A percentile compares a stretch with the other conserved stretches of the same genome.
Conservation (phyloP, 2,888 invertebrate species). For the Agriotes lineatus region DNA sequence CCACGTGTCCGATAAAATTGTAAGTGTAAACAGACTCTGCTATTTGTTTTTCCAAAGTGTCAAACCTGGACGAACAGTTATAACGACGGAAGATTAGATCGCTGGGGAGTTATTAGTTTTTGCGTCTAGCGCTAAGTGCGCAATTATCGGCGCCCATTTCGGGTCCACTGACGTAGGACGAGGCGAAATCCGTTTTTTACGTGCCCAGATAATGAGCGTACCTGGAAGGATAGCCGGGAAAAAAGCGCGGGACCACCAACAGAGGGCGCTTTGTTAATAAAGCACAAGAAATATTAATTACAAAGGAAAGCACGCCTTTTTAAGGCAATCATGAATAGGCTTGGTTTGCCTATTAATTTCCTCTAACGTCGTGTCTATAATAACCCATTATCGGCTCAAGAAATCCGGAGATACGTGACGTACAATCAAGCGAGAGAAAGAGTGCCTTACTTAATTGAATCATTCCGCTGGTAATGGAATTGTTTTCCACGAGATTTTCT, state of each 20-base stretch:
- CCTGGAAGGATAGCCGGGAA: conserved; percentile 11
- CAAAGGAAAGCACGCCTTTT: conserved; percentile 31
- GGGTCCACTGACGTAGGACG: too few relatives aligned
- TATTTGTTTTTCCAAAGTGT: conserved; percentile 32
- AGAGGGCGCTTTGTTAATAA: conserved; percentile 31
- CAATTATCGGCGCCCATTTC: too few relatives aligned
- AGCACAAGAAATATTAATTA: conserved; percentile 38
- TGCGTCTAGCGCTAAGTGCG: too few relatives aligned
- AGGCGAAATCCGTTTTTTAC: not conserved
- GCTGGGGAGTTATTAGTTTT: conserved; percentile 26
- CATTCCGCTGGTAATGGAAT: not conserved
- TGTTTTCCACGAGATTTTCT: not conserved
- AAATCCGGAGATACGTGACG: conserved; percentile 8
- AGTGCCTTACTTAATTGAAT: conserved; percentile 9
- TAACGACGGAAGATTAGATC: conserved; percentile 29
- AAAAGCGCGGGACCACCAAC: conserved; percentile 32
- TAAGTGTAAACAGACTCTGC: conserved; percentile 10
- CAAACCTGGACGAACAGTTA: conserved; percentile 36
- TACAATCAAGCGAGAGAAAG: not conserved
- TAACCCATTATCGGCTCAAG: conserved; percentile 28
- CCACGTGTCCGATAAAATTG: not conserved
- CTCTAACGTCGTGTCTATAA: conserved; percentile 24
- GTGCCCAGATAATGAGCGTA: conserved; percentile 17
- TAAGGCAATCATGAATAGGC: conserved; percentile 38
- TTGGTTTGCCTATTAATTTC: conserved; percentile 36